Evolutionary conservation across 2,797 vertebrate genomes (phyloP).

Genomic region (Typhlichthys subterraneus): DNA sequence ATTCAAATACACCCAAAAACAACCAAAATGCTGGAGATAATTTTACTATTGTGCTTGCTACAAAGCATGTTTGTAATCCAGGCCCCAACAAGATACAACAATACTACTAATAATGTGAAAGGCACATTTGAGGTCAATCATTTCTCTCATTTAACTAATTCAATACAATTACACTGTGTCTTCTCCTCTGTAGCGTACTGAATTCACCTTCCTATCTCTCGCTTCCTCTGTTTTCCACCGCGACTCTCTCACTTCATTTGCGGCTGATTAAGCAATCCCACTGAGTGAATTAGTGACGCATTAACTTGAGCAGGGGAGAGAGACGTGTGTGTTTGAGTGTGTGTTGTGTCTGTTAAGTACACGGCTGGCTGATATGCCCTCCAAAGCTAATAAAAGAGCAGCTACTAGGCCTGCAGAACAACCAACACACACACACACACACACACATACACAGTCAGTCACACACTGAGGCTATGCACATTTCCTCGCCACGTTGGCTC

Average conservation of each 20-base stretch:
- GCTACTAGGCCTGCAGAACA: background rate
- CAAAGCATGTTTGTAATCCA: no score
- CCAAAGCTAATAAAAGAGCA: slow-evolving; percentile 26
- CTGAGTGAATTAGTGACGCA: slow-evolving; percentile 17
- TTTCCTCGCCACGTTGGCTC: no score
- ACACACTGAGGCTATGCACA: background rate
- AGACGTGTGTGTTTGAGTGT: background rate
- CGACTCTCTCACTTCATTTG: slow-evolving; percentile 11
- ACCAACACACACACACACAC: background rate
- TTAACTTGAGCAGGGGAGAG: slow-evolving; percentile 27
- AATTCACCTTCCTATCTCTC: slow-evolving; percentile 13
- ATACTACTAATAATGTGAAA: no score
- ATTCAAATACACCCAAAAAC: no score
- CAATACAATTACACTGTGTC: background rate
- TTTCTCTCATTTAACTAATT: slow-evolving; percentile 1
- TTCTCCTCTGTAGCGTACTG: slow-evolving; percentile 17
- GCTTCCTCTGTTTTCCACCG: background rate
- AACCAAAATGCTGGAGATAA: no score
- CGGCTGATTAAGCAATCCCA: slow-evolving; percentile 29
- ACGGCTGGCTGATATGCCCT: slow-evolving; percentile 20
- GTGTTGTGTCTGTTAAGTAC: background rate
- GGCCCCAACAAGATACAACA: no score
- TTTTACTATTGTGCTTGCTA: no score
- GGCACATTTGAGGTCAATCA: no score
- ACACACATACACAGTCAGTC: background rate